Conservation (phyloP, 2,888 invertebrate genomes). For the Nephrotoma flavescens region DNA sequence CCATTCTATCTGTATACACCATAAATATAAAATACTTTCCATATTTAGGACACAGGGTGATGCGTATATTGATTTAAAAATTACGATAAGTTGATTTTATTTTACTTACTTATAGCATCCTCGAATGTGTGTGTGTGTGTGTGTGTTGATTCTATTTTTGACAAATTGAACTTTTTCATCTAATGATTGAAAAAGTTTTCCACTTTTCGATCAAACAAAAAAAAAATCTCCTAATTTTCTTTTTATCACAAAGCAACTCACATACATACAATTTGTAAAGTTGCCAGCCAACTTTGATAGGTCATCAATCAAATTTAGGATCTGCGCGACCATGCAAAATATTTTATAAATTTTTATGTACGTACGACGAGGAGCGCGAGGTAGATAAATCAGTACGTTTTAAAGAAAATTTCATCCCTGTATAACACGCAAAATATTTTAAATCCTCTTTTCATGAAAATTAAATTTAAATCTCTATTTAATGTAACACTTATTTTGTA, state of each 20-base stretch:
- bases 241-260: background rate
- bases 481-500: background rate
- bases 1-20: background rate
- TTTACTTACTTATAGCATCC: background rate
- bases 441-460: background rate
- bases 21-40: background rate
- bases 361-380: too few species aligned
- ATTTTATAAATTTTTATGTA: background rate
- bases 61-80: background rate
- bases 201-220: background rate
- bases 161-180: background rate
- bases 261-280: background rate
- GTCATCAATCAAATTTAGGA: background rate
- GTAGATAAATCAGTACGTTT: background rate
- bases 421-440: background rate
- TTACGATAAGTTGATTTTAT: background rate
- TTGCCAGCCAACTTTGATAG: constrained; percentile 1
- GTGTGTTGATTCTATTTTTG: background rate
- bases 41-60: background rate
- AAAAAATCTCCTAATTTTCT: background rate
- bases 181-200: background rate
- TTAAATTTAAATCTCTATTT: background rate
- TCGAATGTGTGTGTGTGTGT: background rate
- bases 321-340: background rate
- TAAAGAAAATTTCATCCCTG: background rate